A percentile compares a stretch with the other conserved stretches of the same genome.
Evolutionary conservation across 2,888 invertebrate species (phyloP).

Genomic region (Diarsia brunnea): DNA sequence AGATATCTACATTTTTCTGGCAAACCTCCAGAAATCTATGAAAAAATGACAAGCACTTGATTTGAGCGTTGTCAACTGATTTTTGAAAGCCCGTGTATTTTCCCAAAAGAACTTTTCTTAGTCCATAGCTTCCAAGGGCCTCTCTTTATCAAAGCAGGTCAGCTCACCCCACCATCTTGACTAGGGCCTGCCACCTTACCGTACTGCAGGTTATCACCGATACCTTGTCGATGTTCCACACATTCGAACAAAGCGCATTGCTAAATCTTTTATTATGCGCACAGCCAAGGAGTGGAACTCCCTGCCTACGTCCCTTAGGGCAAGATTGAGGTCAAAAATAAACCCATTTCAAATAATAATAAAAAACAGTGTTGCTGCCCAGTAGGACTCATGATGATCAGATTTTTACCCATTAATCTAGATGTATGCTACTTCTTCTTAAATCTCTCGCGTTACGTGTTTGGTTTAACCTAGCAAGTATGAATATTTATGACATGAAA

Average conservation of each 20-base stretch:
- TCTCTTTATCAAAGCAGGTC: not conserved
- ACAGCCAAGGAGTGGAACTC: too few relatives aligned
- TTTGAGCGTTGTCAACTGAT: not conserved
- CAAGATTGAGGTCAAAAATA: too few relatives aligned
- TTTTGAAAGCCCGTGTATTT: not conserved
- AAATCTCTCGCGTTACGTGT: not conserved
- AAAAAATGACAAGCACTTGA: not conserved
- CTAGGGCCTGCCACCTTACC: too few relatives aligned
- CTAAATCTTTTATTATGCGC: too few relatives aligned
- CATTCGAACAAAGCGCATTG: too few relatives aligned
- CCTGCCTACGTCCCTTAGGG: too few relatives aligned
- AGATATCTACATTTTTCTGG: conserved; percentile 39
- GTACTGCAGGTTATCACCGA: too few relatives aligned
- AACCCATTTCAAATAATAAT: too few relatives aligned
- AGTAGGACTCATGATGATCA: not conserved
- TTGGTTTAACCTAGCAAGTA: not conserved
- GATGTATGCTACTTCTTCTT: not conserved
- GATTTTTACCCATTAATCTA: not conserved
- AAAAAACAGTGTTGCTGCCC: not conserved
- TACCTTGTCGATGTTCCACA: too few relatives aligned
- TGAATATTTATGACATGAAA: conserved; percentile 27
- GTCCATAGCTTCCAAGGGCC: not conserved
- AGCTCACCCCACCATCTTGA: too few relatives aligned
- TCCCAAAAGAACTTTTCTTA: not conserved
- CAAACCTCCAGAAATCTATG: not conserved